Conservation (phyloP, 2,888 invertebrate genomes). For the Penaeus monodon region DNA sequence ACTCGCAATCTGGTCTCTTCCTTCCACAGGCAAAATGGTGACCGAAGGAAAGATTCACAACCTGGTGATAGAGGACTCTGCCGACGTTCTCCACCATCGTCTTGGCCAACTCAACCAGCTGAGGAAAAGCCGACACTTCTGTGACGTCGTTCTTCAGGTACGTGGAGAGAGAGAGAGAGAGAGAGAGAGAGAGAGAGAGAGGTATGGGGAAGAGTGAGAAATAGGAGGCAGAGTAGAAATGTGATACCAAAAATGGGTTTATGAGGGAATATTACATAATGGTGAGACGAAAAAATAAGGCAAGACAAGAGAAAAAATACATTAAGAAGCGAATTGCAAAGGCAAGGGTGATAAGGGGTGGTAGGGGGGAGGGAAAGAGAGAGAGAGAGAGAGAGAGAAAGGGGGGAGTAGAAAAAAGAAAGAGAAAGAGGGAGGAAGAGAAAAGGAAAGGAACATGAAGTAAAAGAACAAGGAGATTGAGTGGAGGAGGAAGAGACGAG, state of each 20-base stretch:
- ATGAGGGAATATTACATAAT: too few species aligned
- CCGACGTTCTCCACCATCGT: conserved; percentile 41
- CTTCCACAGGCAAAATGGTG: conserved; percentile 53
- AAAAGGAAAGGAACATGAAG: background rate
- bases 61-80: conserved; percentile 50
- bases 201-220: background rate
- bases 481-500: background rate
- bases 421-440: background rate
- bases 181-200: background rate
- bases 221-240: too few species aligned
- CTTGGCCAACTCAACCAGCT: conserved; percentile 78
- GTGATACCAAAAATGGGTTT: too few species aligned
- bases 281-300: too few species aligned
- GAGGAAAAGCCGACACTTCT: conserved; percentile 86
- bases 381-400: background rate
- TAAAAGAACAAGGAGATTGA: background rate
- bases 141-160: conserved; percentile 86
- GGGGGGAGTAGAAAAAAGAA: too few species aligned
- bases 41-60: conserved; percentile 56
- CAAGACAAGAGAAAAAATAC: too few species aligned
- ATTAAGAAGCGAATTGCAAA: too few species aligned
- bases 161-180: conserved; percentile 68
- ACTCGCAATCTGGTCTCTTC: background rate
- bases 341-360: too few species aligned
- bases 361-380: background rate